These are phyloP conservation scores for Selenia dentaria DNA, from an alignment of 2,888 invertebrate species.

Conservation along the genomic window DNA sequence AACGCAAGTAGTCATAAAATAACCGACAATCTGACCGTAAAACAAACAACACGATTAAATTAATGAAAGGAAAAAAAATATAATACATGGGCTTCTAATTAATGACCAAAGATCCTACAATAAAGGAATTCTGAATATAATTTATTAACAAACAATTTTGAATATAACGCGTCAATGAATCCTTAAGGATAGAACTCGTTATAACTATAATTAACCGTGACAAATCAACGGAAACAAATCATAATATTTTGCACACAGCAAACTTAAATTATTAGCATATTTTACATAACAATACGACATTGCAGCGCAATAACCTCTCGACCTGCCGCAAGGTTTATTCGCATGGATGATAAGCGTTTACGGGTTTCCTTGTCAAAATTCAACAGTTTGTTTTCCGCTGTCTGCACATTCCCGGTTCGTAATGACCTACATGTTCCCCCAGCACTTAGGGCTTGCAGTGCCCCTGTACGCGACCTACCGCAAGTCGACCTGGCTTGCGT, in stretches of 20 bases:
- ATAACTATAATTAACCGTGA: conserved; percentile 27
- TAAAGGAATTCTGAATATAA: too few species aligned
- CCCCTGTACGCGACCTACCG: conserved; percentile 78
- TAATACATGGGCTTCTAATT: too few species aligned
- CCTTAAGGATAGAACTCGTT: too few species aligned
- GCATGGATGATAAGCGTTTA: conserved; percentile 56
- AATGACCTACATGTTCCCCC: conserved; percentile 79
- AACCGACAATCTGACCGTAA: conserved; percentile 30
- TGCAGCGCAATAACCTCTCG: conserved; percentile 65
- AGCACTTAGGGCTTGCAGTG: conserved; percentile 73
- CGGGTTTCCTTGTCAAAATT: conserved; percentile 46
- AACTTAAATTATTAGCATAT: conserved; percentile 37
- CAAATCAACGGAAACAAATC: conserved; percentile 15
- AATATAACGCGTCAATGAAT: too few species aligned
- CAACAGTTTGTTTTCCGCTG: conserved; percentile 31
- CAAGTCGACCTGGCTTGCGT: conserved; percentile 65
- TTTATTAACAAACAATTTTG: too few species aligned
- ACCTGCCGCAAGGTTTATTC: conserved; percentile 72
- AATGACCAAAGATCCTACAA: too few species aligned
- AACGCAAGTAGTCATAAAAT: conserved; percentile 26
- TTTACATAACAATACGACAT: conserved; percentile 52
- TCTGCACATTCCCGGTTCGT: conserved; percentile 53
- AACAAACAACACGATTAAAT: too few species aligned
- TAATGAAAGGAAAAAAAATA: too few species aligned
- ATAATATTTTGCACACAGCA: conserved; percentile 27